Base-by-base conservation (phyloP, 1,140 invertebrate genomes). In the Himalopsyche phryganea region DNA sequence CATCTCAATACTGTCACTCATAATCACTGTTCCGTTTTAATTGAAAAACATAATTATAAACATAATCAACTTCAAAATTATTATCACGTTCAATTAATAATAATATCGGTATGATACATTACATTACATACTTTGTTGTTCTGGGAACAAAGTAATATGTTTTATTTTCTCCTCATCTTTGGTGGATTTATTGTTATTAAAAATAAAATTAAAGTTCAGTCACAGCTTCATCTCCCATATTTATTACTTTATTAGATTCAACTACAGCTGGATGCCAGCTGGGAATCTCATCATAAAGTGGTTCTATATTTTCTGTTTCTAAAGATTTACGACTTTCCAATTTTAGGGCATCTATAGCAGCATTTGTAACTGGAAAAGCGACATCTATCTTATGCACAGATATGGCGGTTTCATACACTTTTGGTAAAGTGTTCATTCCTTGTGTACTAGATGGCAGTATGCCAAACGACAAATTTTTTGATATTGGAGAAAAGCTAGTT, bases 211-310 rank as follows among this genome's bases (percentile, higher is more conserved):
- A 78, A 73, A 78, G 76, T 67, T 78, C 76, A 7, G 76, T 78
- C 6, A 78, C 68, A 7, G 75, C 76, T 69, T 78, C 76, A 41
- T 74, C 75, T 45, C 72, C 73, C 1, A 70, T 56, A 50, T 71
- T 75, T 13, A 76, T 47, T 10, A 76, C 66, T 67, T 73, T 73
- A 28, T 71, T 68, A 10, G 73, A 71, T 36, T 72, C 70, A 65
- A 73, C 72, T 33, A 71, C 71, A 10, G 71, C 69, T 32, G 73
- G 70, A 64, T 72, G 63, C 75, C 75, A 77, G 42, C 69, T 73
- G 11, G 75, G 75, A 45, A 78, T 78, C 67, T 78, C 75, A 15
- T 75, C 76, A 56, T 78, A 78, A 6, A 78, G 58, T 10, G 76
- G 76, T 61, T 78, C 76, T 4, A 36, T 15, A 46, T 52, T 54